Conservation (phyloP, 2,797 vertebrate species). For the Phyllotis vaccarum region DNA sequence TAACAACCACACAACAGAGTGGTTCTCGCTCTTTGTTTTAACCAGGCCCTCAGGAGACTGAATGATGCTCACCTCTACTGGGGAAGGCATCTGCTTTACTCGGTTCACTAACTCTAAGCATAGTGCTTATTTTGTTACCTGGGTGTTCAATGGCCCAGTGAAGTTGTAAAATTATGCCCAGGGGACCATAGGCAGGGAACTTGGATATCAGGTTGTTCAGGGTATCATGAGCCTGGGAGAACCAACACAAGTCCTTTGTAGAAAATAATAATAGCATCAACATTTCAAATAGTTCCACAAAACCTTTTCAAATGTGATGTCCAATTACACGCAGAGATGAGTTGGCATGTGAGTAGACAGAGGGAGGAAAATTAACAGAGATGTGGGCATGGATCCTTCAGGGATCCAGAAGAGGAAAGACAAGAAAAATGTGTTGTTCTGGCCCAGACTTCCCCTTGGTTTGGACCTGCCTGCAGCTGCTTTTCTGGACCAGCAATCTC, state of each 20-base stretch:
- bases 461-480: too few relatives aligned
- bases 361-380: neutral
- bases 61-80: neutral
- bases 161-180: neutral
- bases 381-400: neutral
- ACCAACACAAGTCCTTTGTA: neutral
- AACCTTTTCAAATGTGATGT: conserved; percentile 21
- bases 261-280: neutral
- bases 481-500: too few relatives aligned
- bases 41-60: neutral
- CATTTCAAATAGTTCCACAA: neutral
- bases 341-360: neutral
- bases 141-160: neutral
- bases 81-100: neutral
- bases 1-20: too few relatives aligned
- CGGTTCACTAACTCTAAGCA: neutral
- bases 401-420: neutral
- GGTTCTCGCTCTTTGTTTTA: neutral
- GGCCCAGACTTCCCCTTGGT: too few relatives aligned
- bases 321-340: neutral
- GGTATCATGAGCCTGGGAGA: neutral
- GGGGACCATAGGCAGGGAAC: neutral
- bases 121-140: neutral
- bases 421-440: too few relatives aligned
- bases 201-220: conserved; percentile 33